These are phyloP conservation scores for Hippocampus comes DNA, from an alignment of 2,113 vertebrate species.

Conservation along the genomic window DNA sequence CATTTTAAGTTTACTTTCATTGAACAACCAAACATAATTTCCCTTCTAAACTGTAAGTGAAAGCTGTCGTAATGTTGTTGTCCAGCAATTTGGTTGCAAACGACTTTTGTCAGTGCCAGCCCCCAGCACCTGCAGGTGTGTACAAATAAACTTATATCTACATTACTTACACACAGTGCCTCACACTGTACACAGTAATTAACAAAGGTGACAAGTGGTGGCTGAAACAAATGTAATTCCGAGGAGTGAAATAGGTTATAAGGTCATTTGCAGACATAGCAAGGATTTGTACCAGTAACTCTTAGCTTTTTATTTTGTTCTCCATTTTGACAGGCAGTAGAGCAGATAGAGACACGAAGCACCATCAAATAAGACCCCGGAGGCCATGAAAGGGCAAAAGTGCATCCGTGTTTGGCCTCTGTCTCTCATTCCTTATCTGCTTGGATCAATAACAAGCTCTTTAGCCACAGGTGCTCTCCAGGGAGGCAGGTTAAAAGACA, in stretches of 20 bases:
- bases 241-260: not conserved
- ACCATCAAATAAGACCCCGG: conserved; percentile 38
- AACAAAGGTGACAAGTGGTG: not conserved
- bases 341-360: conserved; percentile 38
- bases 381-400: conserved; percentile 48
- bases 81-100: not conserved
- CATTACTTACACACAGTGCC: not conserved
- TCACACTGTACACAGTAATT: not conserved
- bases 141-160: not conserved
- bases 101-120: not conserved
- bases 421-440: conserved; percentile 37
- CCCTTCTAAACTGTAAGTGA: not conserved
- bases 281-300: not conserved
- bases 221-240: not conserved
- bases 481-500: conserved; percentile 32
- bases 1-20: not conserved
- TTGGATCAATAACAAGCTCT: conserved; percentile 59
- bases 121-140: not conserved
- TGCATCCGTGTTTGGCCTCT: conserved; percentile 37
- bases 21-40: not conserved
- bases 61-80: not conserved
- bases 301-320: conserved; percentile 13
- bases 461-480: conserved; percentile 53
- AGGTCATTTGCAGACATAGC: not conserved
- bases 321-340: conserved; percentile 6